Evolutionary conservation across 1,140 invertebrate genomes (phyloP).

Genomic region (Ceratosolen fusciceps): DNA sequence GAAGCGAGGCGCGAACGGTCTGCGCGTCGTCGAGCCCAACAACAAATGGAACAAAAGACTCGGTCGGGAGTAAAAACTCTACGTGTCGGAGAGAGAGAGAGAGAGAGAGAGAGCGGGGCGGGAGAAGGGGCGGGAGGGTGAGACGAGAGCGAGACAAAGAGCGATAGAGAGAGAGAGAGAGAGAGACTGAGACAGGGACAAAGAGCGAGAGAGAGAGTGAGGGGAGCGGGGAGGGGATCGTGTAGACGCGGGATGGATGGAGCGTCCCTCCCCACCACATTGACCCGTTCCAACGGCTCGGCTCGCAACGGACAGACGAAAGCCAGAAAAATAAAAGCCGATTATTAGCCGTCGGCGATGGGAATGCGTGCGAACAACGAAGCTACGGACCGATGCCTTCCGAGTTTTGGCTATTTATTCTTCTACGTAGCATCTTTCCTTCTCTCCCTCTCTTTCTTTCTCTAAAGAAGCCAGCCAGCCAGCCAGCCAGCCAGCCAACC

Average conservation of each 20-base stretch:
- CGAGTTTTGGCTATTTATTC: too few relatives aligned
- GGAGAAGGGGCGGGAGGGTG: too few relatives aligned
- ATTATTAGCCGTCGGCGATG: background rate
- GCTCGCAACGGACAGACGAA: background rate
- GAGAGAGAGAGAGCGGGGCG: background rate
- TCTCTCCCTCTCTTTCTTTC: too few relatives aligned
- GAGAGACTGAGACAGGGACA: background rate
- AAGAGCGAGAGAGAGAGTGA: background rate
- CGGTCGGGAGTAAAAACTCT: background rate
- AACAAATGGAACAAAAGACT: constrained; percentile 12
- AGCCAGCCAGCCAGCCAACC: too few relatives aligned
- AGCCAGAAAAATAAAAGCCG: background rate
- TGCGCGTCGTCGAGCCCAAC: background rate
- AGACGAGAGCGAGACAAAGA: constrained; percentile 1
- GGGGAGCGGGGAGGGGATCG: background rate
- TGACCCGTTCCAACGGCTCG: background rate
- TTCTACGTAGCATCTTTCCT: too few relatives aligned
- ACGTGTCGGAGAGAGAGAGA: background rate
- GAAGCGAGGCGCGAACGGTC: background rate
- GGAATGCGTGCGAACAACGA: background rate
- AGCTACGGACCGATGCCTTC: too few relatives aligned
- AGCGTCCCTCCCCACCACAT: background rate
- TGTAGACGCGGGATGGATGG: background rate
- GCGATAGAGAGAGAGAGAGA: background rate
- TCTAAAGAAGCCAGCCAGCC: too few relatives aligned